Evolutionary conservation across 1,140 invertebrate genomes (phyloP), one percentile per base, ranked within the genome.

Genomic region (Grapholita molesta): DNA sequence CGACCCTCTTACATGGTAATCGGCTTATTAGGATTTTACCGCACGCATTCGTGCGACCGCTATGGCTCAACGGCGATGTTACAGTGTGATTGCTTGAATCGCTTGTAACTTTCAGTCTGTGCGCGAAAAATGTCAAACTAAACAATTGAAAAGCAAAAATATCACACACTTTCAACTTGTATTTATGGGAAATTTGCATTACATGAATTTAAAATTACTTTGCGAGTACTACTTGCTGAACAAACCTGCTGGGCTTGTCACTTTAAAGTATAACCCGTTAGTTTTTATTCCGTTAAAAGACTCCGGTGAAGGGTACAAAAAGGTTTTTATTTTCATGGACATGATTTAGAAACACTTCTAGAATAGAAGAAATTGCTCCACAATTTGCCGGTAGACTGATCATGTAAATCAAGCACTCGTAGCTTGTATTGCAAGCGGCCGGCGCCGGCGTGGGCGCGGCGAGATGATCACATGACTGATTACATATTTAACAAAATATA

Each of bases 401-500:
- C 55, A 61, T 61, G 24, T 61, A 61, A 61, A 61, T 61, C 24
- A 61, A 61, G 55, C 30, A 61, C 55, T 28, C 25, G 55, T 30
- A 61, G 55, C 73, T 70, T 69, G 68, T 74, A 70, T 88, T 85
- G 76, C 83, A 74, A 77, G 83, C 84, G 71, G 73, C 70, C 77
- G 86, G 86, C 85, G 86, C 85, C 83, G 73, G 84, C 86, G 88
- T 90, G 83, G 88, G 88, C 69, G 61, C 75, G 67, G 66, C 72
- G 74, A 78, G 84, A 86, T 88, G 82, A 86, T 74, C 76, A 73
- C 68, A 78, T 89, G 88, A 88, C 86, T 88, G 86, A 89, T 90
- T 90, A 85, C 79, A 76, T 85, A 83, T 86, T 88, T 88, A 88
- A 81, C 82, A 83, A 83, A 85, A 80, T 77, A 77, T 84, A 88